These are phyloP conservation scores for Acleris sparsana DNA, from an alignment of 2,888 invertebrate species.

Conservation along the genomic window DNA sequence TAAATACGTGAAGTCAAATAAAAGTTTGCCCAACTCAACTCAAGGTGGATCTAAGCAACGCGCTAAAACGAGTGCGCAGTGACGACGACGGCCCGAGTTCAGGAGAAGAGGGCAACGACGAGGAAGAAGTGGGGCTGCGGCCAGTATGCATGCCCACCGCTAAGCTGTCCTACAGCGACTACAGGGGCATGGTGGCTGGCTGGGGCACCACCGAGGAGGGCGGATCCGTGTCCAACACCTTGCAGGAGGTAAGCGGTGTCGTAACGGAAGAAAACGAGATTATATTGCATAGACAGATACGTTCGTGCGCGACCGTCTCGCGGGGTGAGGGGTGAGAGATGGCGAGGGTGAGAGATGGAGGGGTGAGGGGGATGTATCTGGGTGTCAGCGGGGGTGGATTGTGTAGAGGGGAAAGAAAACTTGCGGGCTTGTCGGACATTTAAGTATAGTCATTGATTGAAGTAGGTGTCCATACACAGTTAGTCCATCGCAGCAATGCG, in stretches of 20 bases:
- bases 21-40: neutral
- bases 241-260: conserved; percentile 87
- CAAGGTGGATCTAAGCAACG: conserved; percentile 69
- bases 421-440: no score
- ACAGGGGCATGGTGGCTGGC: conserved; percentile 86
- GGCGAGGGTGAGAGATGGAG: no score
- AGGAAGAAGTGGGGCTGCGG: conserved; percentile 75
- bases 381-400: no score
- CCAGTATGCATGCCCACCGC: conserved; percentile 90
- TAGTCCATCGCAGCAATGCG: no score
- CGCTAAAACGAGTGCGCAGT: conserved; percentile 57
- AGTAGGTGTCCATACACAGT: no score
- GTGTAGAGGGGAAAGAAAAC: no score
- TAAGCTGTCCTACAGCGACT: conserved; percentile 81
- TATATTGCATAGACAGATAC: no score
- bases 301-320: no score
- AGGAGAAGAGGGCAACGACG: conserved; percentile 49
- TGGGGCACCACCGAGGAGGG: conserved; percentile 91
- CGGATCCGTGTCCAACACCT: conserved; percentile 86
- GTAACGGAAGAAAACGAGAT: no score
- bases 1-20: neutral
- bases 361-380: no score
- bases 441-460: no score
- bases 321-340: no score
- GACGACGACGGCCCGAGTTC: conserved; percentile 39